Conservation (phyloP, 2,113 vertebrate genomes). For the Xiphorhynchus elegans region DNA sequence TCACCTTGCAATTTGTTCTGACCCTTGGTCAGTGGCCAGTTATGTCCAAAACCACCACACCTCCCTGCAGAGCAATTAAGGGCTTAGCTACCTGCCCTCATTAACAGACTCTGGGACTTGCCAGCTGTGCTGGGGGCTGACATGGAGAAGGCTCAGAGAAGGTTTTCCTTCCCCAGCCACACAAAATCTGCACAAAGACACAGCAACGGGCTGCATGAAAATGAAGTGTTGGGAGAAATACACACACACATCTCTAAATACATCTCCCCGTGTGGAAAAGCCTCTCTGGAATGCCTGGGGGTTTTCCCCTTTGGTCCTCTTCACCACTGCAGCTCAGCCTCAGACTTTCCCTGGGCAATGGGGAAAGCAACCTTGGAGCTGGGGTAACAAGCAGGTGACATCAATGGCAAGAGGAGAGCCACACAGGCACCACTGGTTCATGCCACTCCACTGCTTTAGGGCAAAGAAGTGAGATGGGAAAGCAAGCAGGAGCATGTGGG, state of each 20-base stretch:
- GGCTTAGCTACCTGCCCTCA: not conserved
- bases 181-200: not conserved
- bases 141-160: not conserved
- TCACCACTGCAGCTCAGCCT: not conserved
- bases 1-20: conserved; percentile 6
- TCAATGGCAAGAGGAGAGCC: not conserved
- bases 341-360: not conserved
- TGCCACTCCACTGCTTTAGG: not conserved
- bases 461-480: not conserved
- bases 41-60: not conserved
- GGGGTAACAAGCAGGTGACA: not conserved
- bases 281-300: not conserved
- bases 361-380: not conserved
- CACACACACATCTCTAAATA: rapidly evolving
- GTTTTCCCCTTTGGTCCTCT: not conserved
- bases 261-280: rapidly evolving
- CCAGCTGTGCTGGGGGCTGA: rapidly evolving
- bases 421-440: rapidly evolving
- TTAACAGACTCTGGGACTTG: rapidly evolving
- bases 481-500: not conserved
- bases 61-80: not conserved
- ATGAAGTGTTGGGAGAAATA: not conserved
- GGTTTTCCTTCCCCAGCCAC: not conserved
- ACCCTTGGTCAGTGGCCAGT: not conserved
- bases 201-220: not conserved